Base-by-base conservation (phyloP, 1,140 invertebrate species). In the Drosophila quadrilineata region DNA sequence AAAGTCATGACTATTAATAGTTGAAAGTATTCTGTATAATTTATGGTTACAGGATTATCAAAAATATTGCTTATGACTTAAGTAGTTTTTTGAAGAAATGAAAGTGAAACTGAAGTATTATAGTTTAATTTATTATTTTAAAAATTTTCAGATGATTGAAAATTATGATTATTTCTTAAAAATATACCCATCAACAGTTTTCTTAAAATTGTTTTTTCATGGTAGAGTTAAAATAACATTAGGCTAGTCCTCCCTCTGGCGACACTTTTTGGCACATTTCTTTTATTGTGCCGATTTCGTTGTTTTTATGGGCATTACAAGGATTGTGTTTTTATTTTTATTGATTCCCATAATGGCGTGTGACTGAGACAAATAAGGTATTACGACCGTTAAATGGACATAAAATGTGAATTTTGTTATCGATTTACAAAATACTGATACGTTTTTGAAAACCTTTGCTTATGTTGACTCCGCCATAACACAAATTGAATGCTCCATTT, bases 251-350 rank as follows among this genome's bases (percentile, higher is more conserved):
- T 26, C 46, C 10, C 17, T 45, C 40, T 75, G 16, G 17, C 26
- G 38, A 43, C 19, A 29, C 14, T 46, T 71, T 63, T 38, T 40
- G 50, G 17, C 50, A 38, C 17, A 62, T 46, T 50, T 26, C 14
- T 58, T 58, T 65, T 50, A 45, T 66, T 8, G 29, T 43, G 16
- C 3, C 29, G n/a, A n/a, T n/a, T n/a, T n/a, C n/a, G n/a, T 29
- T 28, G 43, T 14, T 60, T 71, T 71, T 71, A 71, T 71, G 43
- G 68, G 19, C 21, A 67, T 33, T 52, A 53, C 28, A 6, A n/a
- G 54, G 64, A 82, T 76, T 76, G 69, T 19, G 48, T 73, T 82
- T 82, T 70, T 59, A 84, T 82, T 70, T 77, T 82, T 82, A 84
- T 84, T 67, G 52, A 58, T 40, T 26, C 16, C 2, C 38, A 40